Base-by-base conservation (phyloP, 2,113 vertebrate species). In the Lynx canadensis region DNA sequence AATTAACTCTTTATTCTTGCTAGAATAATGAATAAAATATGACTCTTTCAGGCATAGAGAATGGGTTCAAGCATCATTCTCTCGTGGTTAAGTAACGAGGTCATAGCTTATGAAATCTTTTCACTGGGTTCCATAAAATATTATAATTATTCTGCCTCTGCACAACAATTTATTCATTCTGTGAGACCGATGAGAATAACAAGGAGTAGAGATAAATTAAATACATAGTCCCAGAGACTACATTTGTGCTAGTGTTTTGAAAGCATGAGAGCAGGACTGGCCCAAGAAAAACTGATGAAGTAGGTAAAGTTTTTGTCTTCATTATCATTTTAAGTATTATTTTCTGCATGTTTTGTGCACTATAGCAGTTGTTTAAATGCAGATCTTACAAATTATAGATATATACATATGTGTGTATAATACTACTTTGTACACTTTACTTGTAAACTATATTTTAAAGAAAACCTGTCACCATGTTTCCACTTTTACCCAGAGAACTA, bases 81-180 rank as follows among this genome's bases (percentile, higher is more conserved):
- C 38, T 87, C 18, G 85, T 74, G 97, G 89, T 69, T 89, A 93
- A 96, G 87, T 89, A 97, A 94, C 55, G 94, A 60, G 19, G 65
- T 96, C 90, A 50, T 69, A 89, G 41, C 45, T 87, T 95, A 91
- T 45, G 57, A 91, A 66, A 78, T 69, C 19, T 86, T 94, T 84
- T 94, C 92, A 63, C n/a, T 45, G 45, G 48, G 11, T 45, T 91
- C 45, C 45, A 88, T 73, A 73, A 93, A 96, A 94, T 82, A 92
- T 73, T 52, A 36, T 65, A 87, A 50, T 60, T 68, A 2, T 4
- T 60, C 11, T 63, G 12, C 23, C 19, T 95, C 74, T 76, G 14
- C 78, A 50, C 81, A 78, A 45, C 27, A 88, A 27, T 12, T 86
- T n/a, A n/a, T 74, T 85, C 73, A 88, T 79, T 83, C 60, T 79